Conservation (phyloP, 2,113 vertebrate species). For the Pantherophis guttatus region DNA sequence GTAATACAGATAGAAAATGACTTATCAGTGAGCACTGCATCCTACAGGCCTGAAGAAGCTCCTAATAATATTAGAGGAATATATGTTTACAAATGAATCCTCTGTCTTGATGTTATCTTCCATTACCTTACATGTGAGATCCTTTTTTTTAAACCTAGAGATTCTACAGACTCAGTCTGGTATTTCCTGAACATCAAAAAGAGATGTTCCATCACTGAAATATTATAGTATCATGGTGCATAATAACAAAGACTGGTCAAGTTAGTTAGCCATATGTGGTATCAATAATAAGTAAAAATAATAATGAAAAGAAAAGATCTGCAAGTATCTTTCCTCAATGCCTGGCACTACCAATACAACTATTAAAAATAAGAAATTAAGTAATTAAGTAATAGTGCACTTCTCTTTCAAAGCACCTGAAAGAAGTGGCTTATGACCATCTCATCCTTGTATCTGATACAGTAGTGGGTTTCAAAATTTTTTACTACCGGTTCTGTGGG, state of each 20-base stretch:
- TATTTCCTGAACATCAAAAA: neutral
- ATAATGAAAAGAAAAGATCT: neutral
- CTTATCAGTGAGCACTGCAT: neutral
- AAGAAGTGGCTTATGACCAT: neutral
- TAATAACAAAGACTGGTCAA: neutral
- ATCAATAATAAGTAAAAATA: neutral
- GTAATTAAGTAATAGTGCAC: neutral
- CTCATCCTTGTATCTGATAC: neutral
- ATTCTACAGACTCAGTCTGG: neutral
- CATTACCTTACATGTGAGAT: neutral
- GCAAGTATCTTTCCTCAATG: neutral
- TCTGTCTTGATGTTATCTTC: neutral
- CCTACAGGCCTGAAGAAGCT: neutral
- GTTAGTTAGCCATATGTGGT: neutral
- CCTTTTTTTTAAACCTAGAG: neutral
- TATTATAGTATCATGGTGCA: neutral
- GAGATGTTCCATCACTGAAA: neutral
- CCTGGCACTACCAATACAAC: neutral
- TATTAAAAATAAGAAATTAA: neutral
- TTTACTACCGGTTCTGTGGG: too few species aligned
- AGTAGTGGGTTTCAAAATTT: too few species aligned
- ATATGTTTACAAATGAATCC: neutral
- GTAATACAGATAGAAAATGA: neutral
- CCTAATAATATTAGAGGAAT: neutral
- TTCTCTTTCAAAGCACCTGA: neutral